Conservation (phyloP, 2,113 vertebrate species). For the Larimichthys polyactis region DNA sequence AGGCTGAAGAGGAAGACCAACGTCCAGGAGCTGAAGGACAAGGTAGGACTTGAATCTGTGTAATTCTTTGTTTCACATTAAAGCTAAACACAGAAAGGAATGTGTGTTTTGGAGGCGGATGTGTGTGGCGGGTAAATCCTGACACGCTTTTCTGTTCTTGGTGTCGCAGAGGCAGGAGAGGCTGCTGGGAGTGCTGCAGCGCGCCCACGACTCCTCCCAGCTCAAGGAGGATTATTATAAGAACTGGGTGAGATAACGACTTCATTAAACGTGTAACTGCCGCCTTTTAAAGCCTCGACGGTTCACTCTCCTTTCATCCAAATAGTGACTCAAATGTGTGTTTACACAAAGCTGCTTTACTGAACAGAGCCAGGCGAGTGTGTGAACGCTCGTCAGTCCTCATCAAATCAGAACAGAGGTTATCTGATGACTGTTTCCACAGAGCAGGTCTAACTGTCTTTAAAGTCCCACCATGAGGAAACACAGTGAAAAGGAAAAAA, state of each 20-base stretch:
- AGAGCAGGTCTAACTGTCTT: no score
- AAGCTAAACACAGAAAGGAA: neutral
- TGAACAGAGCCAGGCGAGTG: neutral
- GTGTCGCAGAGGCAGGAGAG: slow-evolving; percentile 87
- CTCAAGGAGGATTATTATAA: slow-evolving; percentile 89
- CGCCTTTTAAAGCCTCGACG: neutral
- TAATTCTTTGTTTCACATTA: neutral
- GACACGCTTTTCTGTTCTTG: neutral
- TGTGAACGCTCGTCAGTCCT: neutral
- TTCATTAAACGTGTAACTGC: neutral
- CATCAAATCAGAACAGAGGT: no score
- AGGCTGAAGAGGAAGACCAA: slow-evolving; percentile 93
- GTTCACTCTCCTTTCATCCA: neutral
- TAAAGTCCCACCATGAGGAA: no score
- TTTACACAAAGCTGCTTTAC: neutral
- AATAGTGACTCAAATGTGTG: neutral
- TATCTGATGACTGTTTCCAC: no score
- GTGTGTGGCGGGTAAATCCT: slow-evolving; percentile 3
- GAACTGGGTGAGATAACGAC: slow-evolving; percentile 89
- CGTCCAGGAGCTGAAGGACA: slow-evolving; percentile 86
- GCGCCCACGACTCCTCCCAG: slow-evolving; percentile 85
- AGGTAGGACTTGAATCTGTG: slow-evolving; percentile 78
- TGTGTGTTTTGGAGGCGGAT: neutral
- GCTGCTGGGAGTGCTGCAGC: slow-evolving; percentile 84
- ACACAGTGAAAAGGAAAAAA: no score